These are phyloP conservation scores for Varroa destructor DNA, from an alignment of 1,140 invertebrate species.

Conservation along the genomic window DNA sequence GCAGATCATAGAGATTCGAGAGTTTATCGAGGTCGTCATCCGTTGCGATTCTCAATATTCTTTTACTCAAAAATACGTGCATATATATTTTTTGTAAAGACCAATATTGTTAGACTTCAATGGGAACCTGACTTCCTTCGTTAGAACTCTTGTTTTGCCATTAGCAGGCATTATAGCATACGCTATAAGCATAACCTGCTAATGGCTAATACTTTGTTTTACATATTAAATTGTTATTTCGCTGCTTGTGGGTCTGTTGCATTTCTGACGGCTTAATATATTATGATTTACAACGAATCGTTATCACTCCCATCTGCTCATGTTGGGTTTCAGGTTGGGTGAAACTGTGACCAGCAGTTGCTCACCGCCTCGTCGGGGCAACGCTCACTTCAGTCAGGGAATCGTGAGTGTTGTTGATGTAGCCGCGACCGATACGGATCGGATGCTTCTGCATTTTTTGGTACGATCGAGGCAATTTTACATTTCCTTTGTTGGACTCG, in stretches of 20 bases:
- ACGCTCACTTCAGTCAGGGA: conserved; percentile 47
- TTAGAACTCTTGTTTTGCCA: too few relatives aligned
- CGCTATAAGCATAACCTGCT: too few relatives aligned
- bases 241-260: too few relatives aligned
- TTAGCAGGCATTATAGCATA: too few relatives aligned
- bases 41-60: neutral
- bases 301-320: too few relatives aligned
- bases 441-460: conserved; percentile 45
- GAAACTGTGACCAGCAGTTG: conserved; percentile 76
- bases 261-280: too few relatives aligned
- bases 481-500: conserved; percentile 50
- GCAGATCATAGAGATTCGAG: neutral
- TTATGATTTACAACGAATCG: too few relatives aligned
- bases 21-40: neutral
- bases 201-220: too few relatives aligned
- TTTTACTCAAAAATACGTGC: neutral
- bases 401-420: conserved; percentile 35
- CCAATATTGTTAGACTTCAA: too few relatives aligned
- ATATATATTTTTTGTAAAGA: too few relatives aligned
- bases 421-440: conserved; percentile 37
- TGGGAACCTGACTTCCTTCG: too few relatives aligned
- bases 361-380: conserved; percentile 42
- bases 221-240: too few relatives aligned
- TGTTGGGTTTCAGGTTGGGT: conserved; percentile 53
- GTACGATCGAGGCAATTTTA: conserved; percentile 73